Evolutionary conservation across 2,113 vertebrate species (phyloP).

Genomic region (Aspiorhynchus laticeps): DNA sequence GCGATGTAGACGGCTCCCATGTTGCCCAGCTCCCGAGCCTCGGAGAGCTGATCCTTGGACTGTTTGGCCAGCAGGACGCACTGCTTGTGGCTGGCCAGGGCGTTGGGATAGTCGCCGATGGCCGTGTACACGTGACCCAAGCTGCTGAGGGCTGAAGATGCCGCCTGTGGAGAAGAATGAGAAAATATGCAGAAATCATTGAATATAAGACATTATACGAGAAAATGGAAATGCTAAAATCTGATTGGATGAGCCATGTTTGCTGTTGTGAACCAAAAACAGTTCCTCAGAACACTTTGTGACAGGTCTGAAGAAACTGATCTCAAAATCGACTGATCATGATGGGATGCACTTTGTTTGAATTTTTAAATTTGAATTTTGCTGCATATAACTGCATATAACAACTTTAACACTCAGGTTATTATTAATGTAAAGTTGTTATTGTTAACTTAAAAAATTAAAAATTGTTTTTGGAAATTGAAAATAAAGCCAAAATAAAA

Average conservation of each 20-base stretch:
- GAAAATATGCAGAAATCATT: background rate
- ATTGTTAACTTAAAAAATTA: no score
- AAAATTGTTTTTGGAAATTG: no score
- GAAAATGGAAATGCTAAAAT: background rate
- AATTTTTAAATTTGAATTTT: no score
- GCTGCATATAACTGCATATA: no score
- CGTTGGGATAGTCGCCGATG: constrained; percentile 97
- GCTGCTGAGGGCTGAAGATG: constrained; percentile 95
- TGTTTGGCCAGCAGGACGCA: constrained; percentile 96
- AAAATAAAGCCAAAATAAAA: no score
- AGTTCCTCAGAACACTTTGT: background rate
- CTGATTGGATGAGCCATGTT: background rate
- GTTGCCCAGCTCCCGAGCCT: constrained; percentile 96
- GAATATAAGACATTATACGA: constrained; percentile 11
- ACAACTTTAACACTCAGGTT: no score
- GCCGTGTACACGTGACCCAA: constrained; percentile 98
- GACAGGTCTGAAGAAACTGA: constrained; percentile 80
- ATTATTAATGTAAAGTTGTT: no score
- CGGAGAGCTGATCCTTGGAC: constrained; percentile 94
- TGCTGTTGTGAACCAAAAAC: background rate
- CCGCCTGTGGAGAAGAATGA: constrained; percentile 63
- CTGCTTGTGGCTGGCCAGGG: constrained; percentile 97
- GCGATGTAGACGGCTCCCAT: constrained; percentile 99
- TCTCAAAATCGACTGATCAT: background rate
- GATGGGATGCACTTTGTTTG: no score